A percentile compares a stretch with the other conserved stretches of the same genome.
Conservation (phyloP, 2,888 invertebrate species). For the Conistra vaccinii region DNA sequence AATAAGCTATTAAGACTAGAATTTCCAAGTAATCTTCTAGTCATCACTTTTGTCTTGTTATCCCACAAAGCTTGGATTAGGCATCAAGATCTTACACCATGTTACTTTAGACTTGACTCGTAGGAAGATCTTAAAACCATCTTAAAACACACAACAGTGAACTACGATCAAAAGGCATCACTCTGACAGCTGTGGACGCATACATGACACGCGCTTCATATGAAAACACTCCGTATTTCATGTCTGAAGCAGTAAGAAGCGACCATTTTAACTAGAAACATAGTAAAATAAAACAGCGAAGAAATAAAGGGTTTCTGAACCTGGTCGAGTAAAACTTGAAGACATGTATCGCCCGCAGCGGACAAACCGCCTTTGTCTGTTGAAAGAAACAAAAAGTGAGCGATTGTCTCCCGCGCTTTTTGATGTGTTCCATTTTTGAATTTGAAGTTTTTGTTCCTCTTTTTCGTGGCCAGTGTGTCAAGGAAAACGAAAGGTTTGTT, state of each 20-base stretch:
- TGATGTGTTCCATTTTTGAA: slow-evolving; percentile 72
- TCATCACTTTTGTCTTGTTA: neutral
- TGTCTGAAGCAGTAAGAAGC: slow-evolving; percentile 79
- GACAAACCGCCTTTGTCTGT: slow-evolving; percentile 81
- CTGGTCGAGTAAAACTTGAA: slow-evolving; percentile 75
- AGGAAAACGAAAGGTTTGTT: slow-evolving; percentile 51
- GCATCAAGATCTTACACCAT: neutral
- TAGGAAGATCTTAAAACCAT: slow-evolving; percentile 38
- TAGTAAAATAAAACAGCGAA: slow-evolving; percentile 61
- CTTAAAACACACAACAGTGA: slow-evolving; percentile 51
- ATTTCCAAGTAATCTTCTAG: neutral
- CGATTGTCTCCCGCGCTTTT: slow-evolving; percentile 82
- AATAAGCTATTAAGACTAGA: neutral
- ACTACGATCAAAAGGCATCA: slow-evolving; percentile 78
- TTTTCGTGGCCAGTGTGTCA: slow-evolving; percentile 60
- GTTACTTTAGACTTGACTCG: slow-evolving; percentile 5
- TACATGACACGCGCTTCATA: slow-evolving; percentile 78
- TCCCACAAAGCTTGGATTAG: slow-evolving; percentile 1
- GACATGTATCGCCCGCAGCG: slow-evolving; percentile 81
- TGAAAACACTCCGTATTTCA: slow-evolving; percentile 82
- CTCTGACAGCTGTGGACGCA: slow-evolving; percentile 79
- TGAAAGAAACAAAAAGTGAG: slow-evolving; percentile 82
- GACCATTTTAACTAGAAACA: slow-evolving; percentile 76
- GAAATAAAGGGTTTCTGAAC: slow-evolving; percentile 69
- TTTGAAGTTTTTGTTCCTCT: slow-evolving; percentile 60